phyloP scores from a whole-genome alignment of 1,140 invertebrate genomes.

The Lucilia cuprina region DNA sequence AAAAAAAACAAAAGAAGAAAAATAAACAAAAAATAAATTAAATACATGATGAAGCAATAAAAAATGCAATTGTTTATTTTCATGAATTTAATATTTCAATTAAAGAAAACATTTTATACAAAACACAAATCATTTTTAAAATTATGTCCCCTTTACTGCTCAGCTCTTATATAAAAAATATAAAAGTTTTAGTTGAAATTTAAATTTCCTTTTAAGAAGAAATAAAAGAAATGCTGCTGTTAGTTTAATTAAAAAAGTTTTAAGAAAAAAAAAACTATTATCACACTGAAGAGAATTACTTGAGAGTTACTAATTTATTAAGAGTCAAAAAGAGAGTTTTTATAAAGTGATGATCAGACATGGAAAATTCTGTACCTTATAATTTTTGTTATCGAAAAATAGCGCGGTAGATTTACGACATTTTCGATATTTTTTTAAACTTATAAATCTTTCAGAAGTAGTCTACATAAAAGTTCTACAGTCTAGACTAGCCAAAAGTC shows the following conservation, averaged over 20 bases:
- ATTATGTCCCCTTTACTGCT: conserved; percentile 12
- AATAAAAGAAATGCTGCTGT: conserved; percentile 29
- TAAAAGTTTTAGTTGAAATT: not conserved
- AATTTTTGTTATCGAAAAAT: too few relatives aligned
- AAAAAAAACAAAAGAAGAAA: conserved; percentile 27
- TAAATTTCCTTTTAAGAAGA: not conserved
- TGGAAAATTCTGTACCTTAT: too few relatives aligned
- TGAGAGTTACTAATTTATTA: not conserved
- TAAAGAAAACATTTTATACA: not conserved
- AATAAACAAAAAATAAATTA: conserved; percentile 17
- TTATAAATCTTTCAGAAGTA: too few relatives aligned
- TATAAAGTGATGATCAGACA: not conserved
- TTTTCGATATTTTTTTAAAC: too few relatives aligned
- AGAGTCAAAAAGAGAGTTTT: not conserved
- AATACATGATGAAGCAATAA: not conserved
- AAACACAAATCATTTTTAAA: conserved; percentile 31
- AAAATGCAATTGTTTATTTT: not conserved
- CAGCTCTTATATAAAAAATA: not conserved
- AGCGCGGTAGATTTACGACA: too few relatives aligned
- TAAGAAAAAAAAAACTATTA: not conserved
- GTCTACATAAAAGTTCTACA: too few relatives aligned
- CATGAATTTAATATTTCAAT: not conserved
- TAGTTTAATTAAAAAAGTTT: not conserved
- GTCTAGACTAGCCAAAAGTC: too few relatives aligned
- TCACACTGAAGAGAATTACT: not conserved